Evolutionary conservation across 64 coral and sea anemone species (phyloP).

Genomic region (Orbicella faveolata): DNA sequence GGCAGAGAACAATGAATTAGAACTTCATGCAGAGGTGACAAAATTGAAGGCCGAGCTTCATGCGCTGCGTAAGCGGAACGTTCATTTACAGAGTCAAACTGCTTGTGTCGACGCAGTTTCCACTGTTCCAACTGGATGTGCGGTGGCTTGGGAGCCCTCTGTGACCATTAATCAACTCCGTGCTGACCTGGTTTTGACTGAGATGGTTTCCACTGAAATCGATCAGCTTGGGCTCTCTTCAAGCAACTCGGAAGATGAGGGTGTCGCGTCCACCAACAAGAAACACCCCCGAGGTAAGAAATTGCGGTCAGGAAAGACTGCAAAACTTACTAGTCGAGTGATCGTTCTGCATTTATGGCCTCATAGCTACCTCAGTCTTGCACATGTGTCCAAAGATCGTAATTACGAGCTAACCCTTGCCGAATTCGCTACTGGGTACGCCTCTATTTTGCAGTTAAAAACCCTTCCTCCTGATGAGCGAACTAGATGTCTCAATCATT

Average conservation of each 20-base stretch:
- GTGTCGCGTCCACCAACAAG: background rate
- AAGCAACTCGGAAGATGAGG: background rate
- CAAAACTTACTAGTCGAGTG: background rate
- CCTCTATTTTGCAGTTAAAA: background rate
- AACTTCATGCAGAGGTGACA: background rate
- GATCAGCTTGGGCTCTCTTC: background rate
- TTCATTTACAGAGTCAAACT: background rate
- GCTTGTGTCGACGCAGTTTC: background rate
- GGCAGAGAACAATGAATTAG: background rate
- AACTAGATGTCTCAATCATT: background rate
- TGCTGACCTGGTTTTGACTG: background rate
- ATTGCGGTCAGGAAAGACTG: conserved; percentile 3
- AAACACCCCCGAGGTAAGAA: background rate
- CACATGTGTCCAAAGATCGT: background rate
- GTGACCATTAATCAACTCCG: background rate
- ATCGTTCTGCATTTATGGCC: background rate
- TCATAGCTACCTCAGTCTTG: background rate
- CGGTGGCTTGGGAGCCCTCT: background rate
- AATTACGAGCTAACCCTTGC: background rate
- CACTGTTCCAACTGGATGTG: background rate
- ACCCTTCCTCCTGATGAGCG: background rate
- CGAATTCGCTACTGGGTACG: background rate
- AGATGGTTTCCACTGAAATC: background rate
- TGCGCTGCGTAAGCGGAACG: background rate
- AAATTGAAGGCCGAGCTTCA: conserved; percentile 7